Percentiles rank a stretch among this genome's conserved stretches.
phyloP scores from a whole-genome alignment of 2,888 invertebrate genomes.

The Coenonympha arcania region DNA sequence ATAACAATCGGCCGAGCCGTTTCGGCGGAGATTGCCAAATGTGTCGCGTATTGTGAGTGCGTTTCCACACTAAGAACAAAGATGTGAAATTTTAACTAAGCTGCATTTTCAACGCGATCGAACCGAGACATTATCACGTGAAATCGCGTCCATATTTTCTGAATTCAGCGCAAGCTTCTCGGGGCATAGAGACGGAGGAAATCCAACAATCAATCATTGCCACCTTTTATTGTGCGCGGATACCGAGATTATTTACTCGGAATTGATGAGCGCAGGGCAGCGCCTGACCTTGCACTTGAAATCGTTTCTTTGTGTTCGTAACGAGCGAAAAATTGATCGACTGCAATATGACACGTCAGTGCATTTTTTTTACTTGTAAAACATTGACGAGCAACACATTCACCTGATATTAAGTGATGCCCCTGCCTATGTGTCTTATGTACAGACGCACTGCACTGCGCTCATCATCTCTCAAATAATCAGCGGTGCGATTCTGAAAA shows the following conservation, averaged over 20 bases:
- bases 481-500: too few relatives aligned
- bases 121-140: background rate
- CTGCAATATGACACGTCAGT: background rate
- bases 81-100: too few relatives aligned
- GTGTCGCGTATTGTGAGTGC: too few relatives aligned
- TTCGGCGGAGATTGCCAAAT: too few relatives aligned
- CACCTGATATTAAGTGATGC: too few relatives aligned
- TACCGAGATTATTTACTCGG: constrained; percentile 65
- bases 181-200: constrained; percentile 35
- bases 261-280: constrained; percentile 63
- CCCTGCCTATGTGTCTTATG: too few relatives aligned
- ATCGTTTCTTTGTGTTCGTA: constrained; percentile 39
- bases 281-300: constrained; percentile 56
- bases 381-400: too few relatives aligned
- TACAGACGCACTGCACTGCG: too few relatives aligned
- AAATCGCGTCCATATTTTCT: constrained; percentile 16
- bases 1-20: too few relatives aligned
- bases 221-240: constrained; percentile 58
- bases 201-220: constrained; percentile 59
- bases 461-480: too few relatives aligned
- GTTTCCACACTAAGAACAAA: too few relatives aligned
- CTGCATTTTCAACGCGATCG: too few relatives aligned
- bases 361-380: background rate
- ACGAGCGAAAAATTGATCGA: constrained; percentile 54
- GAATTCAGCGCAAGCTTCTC: constrained; percentile 2